phyloP scores from a whole-genome alignment of 2,113 vertebrate genomes.

The Limanda limanda region DNA sequence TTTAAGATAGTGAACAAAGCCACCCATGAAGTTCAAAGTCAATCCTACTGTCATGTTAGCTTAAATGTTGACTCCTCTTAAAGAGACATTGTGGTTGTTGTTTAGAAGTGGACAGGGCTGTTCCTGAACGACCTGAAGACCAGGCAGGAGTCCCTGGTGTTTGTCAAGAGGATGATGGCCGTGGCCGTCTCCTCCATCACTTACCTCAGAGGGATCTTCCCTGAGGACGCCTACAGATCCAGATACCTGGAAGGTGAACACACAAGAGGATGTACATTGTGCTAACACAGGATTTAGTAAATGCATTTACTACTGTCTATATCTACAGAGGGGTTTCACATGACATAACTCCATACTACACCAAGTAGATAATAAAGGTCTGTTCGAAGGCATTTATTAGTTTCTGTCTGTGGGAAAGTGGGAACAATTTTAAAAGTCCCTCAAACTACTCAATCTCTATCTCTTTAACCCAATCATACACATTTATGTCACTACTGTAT shows the following conservation, averaged over 20 bases:
- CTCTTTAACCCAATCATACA: no score
- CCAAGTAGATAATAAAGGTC: no score
- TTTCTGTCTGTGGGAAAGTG: no score
- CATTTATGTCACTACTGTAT: no score
- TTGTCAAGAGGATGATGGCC: slow-evolving; percentile 93
- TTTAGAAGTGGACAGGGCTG: slow-evolving; percentile 69
- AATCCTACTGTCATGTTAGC: not conserved
- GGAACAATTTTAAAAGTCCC: no score
- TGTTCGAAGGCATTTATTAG: no score
- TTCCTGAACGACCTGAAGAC: slow-evolving; percentile 81
- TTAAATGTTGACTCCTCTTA: not conserved
- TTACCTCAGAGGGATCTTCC: slow-evolving; percentile 95
- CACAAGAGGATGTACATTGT: no score
- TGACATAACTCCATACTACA: no score
- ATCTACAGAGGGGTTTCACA: no score
- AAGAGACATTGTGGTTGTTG: not conserved
- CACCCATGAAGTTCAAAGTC: slow-evolving; percentile 1
- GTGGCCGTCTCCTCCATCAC: slow-evolving; percentile 94
- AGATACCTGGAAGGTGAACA: slow-evolving; percentile 93
- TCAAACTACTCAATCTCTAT: no score
- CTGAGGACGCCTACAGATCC: slow-evolving; percentile 92
- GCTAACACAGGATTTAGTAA: no score
- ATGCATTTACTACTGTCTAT: no score
- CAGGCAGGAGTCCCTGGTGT: slow-evolving; percentile 87
- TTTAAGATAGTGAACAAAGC: slow-evolving; percentile 5